phyloP scores from a whole-genome alignment of 1,140 invertebrate species.

The Drosophila baimaii region DNA sequence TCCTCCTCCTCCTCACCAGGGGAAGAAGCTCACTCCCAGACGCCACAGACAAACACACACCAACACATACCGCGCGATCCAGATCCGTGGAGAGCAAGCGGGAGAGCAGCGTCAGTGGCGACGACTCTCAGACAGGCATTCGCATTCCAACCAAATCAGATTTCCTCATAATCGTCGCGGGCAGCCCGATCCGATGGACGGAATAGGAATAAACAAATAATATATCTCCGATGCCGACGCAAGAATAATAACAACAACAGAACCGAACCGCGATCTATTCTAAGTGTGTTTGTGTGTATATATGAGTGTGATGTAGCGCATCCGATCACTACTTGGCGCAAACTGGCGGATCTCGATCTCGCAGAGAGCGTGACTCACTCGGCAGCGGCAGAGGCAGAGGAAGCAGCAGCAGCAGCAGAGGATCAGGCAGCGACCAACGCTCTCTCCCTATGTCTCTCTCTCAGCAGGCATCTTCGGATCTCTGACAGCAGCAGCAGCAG shows the following conservation, averaged over 20 bases:
- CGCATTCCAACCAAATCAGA: conserved; percentile 80
- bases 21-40: conserved; percentile 29
- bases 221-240: conserved; percentile 52
- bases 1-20: conserved; percentile 2
- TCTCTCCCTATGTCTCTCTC: conserved; percentile 10
- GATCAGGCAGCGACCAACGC: conserved; percentile 24
- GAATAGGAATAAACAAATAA: conserved; percentile 64
- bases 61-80: conserved; percentile 34
- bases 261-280: conserved; percentile 9
- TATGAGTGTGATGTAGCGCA: conserved; percentile 32
- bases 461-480: conserved; percentile 47
- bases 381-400: conserved; percentile 15
- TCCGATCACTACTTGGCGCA: conserved; percentile 57
- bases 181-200: conserved; percentile 46
- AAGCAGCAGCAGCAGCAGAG: conserved; percentile 23
- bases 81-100: conserved; percentile 16
- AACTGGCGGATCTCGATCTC: conserved; percentile 54
- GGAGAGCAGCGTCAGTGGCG: conserved; percentile 8
- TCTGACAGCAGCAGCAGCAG: conserved; percentile 1
- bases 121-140: conserved; percentile 60
- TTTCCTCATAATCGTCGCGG: conserved; percentile 73
- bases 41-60: conserved; percentile 15
- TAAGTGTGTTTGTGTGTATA: background rate
- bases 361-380: conserved; percentile 53
- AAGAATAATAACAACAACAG: conserved; percentile 45